Evolutionary conservation across 2,888 invertebrate genomes (phyloP).

Genomic region (Osmoderma eremita): DNA sequence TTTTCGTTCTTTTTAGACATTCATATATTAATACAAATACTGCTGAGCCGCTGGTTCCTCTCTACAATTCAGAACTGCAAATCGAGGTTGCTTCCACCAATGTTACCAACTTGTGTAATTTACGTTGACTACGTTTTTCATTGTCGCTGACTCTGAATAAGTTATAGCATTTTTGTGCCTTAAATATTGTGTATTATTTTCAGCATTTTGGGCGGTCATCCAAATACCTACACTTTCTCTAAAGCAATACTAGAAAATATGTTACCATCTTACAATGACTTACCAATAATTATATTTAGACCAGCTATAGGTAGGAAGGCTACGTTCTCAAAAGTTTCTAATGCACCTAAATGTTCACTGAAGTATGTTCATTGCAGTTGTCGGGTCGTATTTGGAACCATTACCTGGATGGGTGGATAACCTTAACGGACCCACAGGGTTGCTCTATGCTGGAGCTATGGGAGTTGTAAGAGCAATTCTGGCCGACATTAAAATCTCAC

Average conservation of each 20-base stretch:
- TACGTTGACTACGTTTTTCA: too few relatives aligned
- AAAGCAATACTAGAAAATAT: conserved; percentile 73
- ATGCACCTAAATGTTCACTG: background rate
- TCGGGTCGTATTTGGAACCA: conserved; percentile 63
- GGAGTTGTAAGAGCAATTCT: conserved; percentile 65
- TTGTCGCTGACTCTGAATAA: too few relatives aligned
- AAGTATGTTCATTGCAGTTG: conserved; percentile 56
- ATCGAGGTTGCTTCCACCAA: too few relatives aligned
- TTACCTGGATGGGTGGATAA: conserved; percentile 74
- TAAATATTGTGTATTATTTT: background rate
- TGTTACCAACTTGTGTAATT: too few relatives aligned
- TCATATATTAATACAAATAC: too few relatives aligned
- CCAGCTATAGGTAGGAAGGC: conserved; percentile 69
- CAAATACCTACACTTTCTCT: conserved; percentile 76
- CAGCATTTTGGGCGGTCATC: conserved; percentile 64
- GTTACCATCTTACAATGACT: conserved; percentile 64
- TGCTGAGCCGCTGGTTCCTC: too few relatives aligned
- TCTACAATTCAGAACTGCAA: too few relatives aligned
- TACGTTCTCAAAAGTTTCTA: background rate
- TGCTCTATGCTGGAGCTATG: conserved; percentile 64
- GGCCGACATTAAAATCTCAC: conserved; percentile 51
- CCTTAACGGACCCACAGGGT: conserved; percentile 67
- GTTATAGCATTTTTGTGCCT: background rate
- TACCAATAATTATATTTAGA: conserved; percentile 72
- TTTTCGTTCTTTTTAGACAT: too few relatives aligned